Base-by-base conservation (phyloP, 2,888 invertebrate species). In the Diaphora mendica region DNA sequence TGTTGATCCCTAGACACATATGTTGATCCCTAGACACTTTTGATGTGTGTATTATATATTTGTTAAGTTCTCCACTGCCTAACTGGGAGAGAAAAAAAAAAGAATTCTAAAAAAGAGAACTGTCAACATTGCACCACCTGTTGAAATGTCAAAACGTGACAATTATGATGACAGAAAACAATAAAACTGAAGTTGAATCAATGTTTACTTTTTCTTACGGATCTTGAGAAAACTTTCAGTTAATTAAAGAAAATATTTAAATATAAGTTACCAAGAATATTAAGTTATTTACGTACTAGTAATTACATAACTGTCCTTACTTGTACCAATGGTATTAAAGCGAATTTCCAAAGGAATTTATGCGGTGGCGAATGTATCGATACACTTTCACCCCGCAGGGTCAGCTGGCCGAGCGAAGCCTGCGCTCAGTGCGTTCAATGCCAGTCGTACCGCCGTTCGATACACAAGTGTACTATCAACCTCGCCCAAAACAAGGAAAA, bases 311-410 rank as follows among this genome's bases (percentile, higher is more conserved):
- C 13, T 30, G 30, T 62, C 48, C 67, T 17, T 39, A 30, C 42
- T 62, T 30, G 20, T 35, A 64, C 51, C 62, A 79, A 85, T 83
- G 80, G 59, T 78, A 62, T 59, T 51, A 44, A 67, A 70, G 33
- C 76, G 65, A 71, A 70, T 79, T 87, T 88, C 90, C 80, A 84
- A 77, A 77, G 87, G 85, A 82, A 86, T 90, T 85, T 87, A 89
- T 81, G 89, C 81, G 76, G 74, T 87, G 85, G 87, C 89, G 93
- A 93, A 94, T 78, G 75, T 88, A 85, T 87, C 89, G 92, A 93
- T 94, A 94, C 92, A 95, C 95, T 95, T 95, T 95, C 95, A 95
- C 95, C 93, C 91, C 88, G 83, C 89, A 88, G 85, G 86, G 85
- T 82, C 87, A 82, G 79, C 84, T 82, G 82, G 85, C 79, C 87